Percentiles rank a stretch among this genome's conserved stretches.
Evolutionary conservation across 1,140 invertebrate species (phyloP).

Genomic region (Cotesia chilonis): DNA sequence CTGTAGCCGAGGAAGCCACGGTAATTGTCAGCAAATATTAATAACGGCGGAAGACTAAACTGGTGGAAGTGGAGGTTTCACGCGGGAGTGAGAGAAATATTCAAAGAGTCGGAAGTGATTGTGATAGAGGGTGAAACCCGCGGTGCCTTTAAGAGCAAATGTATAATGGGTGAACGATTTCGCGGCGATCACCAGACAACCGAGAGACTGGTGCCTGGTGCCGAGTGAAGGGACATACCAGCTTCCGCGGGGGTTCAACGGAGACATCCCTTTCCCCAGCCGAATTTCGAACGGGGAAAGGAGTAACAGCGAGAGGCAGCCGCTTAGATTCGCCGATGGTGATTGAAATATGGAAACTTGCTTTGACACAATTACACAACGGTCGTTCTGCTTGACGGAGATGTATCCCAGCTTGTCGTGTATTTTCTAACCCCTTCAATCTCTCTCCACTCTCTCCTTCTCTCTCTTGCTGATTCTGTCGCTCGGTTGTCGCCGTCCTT

Average conservation of each 20-base stretch:
- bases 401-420: constrained; percentile 25
- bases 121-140: constrained; percentile 36
- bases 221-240: constrained; percentile 42
- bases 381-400: constrained; percentile 44
- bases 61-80: constrained; percentile 51
- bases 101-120: constrained; percentile 53
- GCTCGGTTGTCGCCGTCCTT: background rate
- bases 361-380: constrained; percentile 64
- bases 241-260: background rate
- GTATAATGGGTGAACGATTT: constrained; percentile 66
- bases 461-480: constrained; percentile 25
- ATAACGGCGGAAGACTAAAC: constrained; percentile 56
- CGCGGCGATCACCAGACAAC: constrained; percentile 38
- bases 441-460: constrained; percentile 1
- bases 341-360: constrained; percentile 66
- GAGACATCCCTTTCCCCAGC: background rate
- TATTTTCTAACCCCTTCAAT: constrained; percentile 11
- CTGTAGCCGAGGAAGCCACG: constrained; percentile 45
- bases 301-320: background rate
- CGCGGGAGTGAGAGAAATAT: constrained; percentile 44
- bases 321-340: constrained; percentile 40
- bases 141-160: constrained; percentile 61
- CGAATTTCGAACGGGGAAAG: background rate
- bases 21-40: constrained; percentile 68
- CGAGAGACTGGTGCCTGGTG: constrained; percentile 29